Evolutionary conservation across 1,140 invertebrate genomes (phyloP), one percentile per base, ranked within the genome.

Genomic region (Drosophila nikananu): DNA sequence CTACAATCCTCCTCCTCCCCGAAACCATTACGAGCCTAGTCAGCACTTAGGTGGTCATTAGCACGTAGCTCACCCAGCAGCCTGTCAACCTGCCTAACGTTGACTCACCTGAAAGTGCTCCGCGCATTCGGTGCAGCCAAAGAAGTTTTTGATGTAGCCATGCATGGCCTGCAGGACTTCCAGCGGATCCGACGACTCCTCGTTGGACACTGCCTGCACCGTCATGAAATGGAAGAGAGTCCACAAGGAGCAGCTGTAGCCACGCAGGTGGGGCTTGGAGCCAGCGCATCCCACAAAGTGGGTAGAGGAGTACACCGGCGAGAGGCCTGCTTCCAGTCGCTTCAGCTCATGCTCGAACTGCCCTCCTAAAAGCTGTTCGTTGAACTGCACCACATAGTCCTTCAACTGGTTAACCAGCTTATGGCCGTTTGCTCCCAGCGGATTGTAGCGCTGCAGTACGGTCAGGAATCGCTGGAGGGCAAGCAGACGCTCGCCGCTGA

Each of bases 201-300:
- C 90, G 27, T 93, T 92, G 5, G 93, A 74, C 2, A 95, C 95
- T 52, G 96, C 96, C 91, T 96, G 96, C 0, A 99, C 97, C 12
- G 97, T 98, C 25, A 99, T 93, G 48, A 96, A 97, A 92, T 99
- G 99, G 93, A 99, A 99, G 65, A 99, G 94, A 39, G 95, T 97
- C 99, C 99, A 99, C 17, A 99, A 93, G 1, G 97, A 96, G 94
- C 99, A 99, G 1, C 98, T 97, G 92, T 98, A 99, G n/a, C 98
- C 98, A 52, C 99, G 95, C 54, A 94, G 95, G 39, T 94, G 93
- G 2, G 95, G 93, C 48, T 94, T 93, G 7, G 89, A 92, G 9
- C 76, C 81, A 81, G 95, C 94, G 92, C 99, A 99, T 13, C 96
- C 96, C 54, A 97, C 94, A 64, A 62, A 92, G n/a, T 83, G 76